These are phyloP conservation scores for Eupeodes corollae DNA, from an alignment of 1,140 invertebrate genomes.

Conservation along the genomic window DNA sequence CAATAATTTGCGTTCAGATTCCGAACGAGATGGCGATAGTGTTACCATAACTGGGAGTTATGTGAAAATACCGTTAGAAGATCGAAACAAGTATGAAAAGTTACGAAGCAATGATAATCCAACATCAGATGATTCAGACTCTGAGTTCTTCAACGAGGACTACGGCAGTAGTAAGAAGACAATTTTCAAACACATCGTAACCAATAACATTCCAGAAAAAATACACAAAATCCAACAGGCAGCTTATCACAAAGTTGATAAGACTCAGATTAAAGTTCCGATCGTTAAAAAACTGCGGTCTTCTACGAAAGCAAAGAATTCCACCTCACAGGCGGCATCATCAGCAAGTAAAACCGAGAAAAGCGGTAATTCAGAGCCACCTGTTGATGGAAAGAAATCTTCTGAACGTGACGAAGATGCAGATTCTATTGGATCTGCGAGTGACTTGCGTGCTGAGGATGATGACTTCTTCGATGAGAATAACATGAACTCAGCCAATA, in stretches of 20 bases:
- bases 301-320: slow-evolving; percentile 33
- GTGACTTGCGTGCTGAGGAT: slow-evolving; percentile 53
- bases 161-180: slow-evolving; percentile 22
- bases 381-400: slow-evolving; percentile 21
- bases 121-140: slow-evolving; percentile 48
- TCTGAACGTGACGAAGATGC: slow-evolving; percentile 38
- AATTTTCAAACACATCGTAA: slow-evolving; percentile 41
- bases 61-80: slow-evolving; percentile 53
- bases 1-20: slow-evolving; percentile 26
- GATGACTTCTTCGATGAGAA: slow-evolving; percentile 44
- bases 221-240: slow-evolving; percentile 37
- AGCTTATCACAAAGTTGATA: slow-evolving; percentile 40
- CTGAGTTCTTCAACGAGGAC: slow-evolving; percentile 28
- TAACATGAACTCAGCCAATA: slow-evolving; percentile 20
- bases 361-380: slow-evolving; percentile 15
- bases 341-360: slow-evolving; percentile 18
- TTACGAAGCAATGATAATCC: slow-evolving; percentile 47
- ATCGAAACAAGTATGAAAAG: slow-evolving; percentile 71
- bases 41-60: slow-evolving; percentile 31
- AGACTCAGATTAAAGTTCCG: slow-evolving; percentile 29
- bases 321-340: slow-evolving; percentile 25
- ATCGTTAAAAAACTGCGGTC: slow-evolving; percentile 37
- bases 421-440: slow-evolving; percentile 64
- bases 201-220: slow-evolving; percentile 40
- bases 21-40: slow-evolving; percentile 12